These are phyloP conservation scores for Drosophila triauraria DNA, from an alignment of 1,140 invertebrate genomes.

Conservation along the genomic window DNA sequence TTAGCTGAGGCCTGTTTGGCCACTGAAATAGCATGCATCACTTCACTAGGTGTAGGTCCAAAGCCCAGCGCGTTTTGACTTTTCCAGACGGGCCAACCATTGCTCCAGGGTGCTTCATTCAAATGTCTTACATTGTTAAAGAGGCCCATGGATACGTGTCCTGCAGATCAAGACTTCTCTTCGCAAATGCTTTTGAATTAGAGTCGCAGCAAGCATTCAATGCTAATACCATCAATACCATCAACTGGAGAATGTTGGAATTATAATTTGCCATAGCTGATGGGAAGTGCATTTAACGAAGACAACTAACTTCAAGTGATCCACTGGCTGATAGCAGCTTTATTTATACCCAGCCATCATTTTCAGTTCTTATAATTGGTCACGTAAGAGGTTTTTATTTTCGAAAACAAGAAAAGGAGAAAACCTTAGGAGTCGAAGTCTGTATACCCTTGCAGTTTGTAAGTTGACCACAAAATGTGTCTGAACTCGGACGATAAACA, in stretches of 20 bases:
- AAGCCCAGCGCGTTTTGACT: constrained; percentile 16
- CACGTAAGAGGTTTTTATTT: not conserved
- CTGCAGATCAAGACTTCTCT: constrained; percentile 51
- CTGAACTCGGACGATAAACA: too few species aligned
- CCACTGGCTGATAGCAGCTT: not conserved
- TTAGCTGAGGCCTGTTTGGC: constrained; percentile 86
- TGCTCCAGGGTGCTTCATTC: constrained; percentile 18
- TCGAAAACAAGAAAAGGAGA: too few species aligned
- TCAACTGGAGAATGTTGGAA: too few species aligned
- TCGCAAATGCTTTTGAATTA: constrained; percentile 49
- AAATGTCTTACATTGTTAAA: constrained; percentile 11
- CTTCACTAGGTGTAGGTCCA: constrained; percentile 85
- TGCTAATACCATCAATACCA: constrained; percentile 17
- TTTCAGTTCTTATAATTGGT: not conserved
- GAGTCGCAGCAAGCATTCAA: constrained; percentile 5
- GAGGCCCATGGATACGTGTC: constrained; percentile 41
- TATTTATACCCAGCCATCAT: constrained; percentile 49
- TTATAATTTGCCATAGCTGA: not conserved
- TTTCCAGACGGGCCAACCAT: constrained; percentile 35
- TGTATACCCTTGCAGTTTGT: too few species aligned
- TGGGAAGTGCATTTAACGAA: constrained; percentile 37
- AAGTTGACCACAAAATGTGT: too few species aligned
- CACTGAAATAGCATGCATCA: constrained; percentile 86
- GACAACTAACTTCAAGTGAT: constrained; percentile 19
- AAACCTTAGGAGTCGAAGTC: too few species aligned